Evolutionary conservation across 2,113 vertebrate genomes (phyloP).

Genomic region (Solenodon paradoxus): DNA sequence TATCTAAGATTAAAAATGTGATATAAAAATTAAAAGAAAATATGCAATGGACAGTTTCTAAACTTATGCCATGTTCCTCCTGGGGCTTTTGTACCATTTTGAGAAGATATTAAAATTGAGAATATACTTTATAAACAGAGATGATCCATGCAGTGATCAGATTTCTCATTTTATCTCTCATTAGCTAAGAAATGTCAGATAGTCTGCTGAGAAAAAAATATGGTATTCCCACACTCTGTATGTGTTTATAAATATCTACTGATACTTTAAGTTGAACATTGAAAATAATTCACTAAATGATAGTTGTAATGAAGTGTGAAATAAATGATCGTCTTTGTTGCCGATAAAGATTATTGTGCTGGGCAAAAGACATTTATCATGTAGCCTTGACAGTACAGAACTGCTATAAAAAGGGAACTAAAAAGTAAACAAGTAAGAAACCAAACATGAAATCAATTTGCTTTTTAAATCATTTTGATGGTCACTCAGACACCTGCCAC

Average conservation of each 20-base stretch:
- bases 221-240: background rate
- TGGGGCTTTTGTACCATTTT: background rate
- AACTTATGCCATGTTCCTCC: background rate
- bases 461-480: background rate
- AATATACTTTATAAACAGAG: conserved; percentile 24
- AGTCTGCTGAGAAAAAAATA: background rate
- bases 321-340: conserved; percentile 55
- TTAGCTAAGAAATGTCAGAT: conserved; percentile 58
- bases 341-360: conserved; percentile 40
- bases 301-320: conserved; percentile 65
- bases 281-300: conserved; percentile 63
- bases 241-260: conserved; percentile 57
- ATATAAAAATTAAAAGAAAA: too few species aligned
- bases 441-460: background rate
- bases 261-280: conserved; percentile 56
- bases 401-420: background rate
- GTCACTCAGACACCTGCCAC: background rate
- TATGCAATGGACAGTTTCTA: background rate
- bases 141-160: conserved; percentile 2
- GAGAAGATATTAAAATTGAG: background rate
- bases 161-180: conserved; percentile 55
- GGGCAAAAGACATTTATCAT: conserved; percentile 53
- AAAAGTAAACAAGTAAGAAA: conserved; percentile 7
- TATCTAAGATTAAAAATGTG: background rate
- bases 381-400: background rate